Percentiles rank a stretch among this genome's conserved stretches.
phyloP scores from a whole-genome alignment of 92 coral and sea anemone genomes.

The Porites evermanni region DNA sequence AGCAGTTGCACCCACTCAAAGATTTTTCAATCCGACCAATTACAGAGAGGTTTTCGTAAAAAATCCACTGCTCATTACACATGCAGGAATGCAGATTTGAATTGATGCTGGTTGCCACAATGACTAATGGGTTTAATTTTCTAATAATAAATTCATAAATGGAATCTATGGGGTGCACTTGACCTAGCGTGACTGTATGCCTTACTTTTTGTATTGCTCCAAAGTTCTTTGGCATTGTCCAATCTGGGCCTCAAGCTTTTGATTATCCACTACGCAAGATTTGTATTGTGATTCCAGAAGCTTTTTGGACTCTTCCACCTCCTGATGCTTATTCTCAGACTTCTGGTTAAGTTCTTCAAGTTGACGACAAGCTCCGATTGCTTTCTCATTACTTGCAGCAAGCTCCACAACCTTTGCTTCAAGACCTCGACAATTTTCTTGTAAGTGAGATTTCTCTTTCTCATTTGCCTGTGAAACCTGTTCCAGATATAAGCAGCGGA shows the following conservation, averaged over 20 bases:
- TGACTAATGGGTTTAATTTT: too few relatives aligned
- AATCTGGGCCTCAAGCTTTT: constrained; percentile 62
- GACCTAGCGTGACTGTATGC: background rate
- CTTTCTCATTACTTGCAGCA: constrained; percentile 65
- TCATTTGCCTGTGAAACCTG: constrained; percentile 62
- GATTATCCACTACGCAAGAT: constrained; percentile 72
- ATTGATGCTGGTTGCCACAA: too few relatives aligned
- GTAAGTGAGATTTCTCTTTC: constrained; percentile 49
- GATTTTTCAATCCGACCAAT: too few relatives aligned
- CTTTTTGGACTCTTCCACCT: constrained; percentile 63
- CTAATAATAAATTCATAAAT: too few relatives aligned
- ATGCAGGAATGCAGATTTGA: too few relatives aligned
- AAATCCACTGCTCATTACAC: too few relatives aligned
- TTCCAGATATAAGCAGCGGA: constrained; percentile 76
- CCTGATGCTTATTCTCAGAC: constrained; percentile 58
- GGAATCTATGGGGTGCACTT: too few relatives aligned
- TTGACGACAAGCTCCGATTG: constrained; percentile 54
- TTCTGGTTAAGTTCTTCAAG: constrained; percentile 75
- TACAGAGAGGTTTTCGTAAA: too few relatives aligned
- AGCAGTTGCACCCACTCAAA: too few relatives aligned
- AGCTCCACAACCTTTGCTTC: constrained; percentile 71
- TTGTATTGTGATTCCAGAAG: constrained; percentile 73
- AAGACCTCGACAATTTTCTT: constrained; percentile 46
- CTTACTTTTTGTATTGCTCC: constrained; percentile 68
- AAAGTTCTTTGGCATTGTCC: constrained; percentile 70